A percentile compares a stretch with the other conserved stretches of the same genome.
phyloP scores from a whole-genome alignment of 1,140 invertebrate genomes.

The Monochamus saltuarius region DNA sequence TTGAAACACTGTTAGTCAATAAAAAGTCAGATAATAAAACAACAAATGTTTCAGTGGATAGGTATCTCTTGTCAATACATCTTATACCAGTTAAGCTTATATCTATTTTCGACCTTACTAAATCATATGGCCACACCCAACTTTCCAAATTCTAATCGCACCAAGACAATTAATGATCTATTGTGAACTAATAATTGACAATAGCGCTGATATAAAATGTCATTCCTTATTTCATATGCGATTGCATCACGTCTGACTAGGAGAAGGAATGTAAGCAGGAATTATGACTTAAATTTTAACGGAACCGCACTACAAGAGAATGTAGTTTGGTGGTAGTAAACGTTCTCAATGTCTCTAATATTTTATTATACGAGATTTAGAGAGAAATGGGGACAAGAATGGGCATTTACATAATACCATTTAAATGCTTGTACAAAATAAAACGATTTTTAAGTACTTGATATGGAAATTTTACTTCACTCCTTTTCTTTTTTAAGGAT shows the following conservation, averaged over 20 bases:
- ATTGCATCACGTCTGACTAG: too few species aligned
- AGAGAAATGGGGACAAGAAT: slow-evolving; percentile 1
- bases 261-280: too few species aligned
- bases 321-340: too few species aligned
- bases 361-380: background rate
- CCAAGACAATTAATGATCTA: slow-evolving; percentile 22
- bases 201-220: slow-evolving; percentile 10
- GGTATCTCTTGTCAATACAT: slow-evolving; percentile 16
- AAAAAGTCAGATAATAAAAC: slow-evolving; percentile 3
- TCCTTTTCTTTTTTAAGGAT: too few species aligned
- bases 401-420: background rate
- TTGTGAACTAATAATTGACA: slow-evolving; percentile 20
- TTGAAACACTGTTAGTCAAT: background rate
- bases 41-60: background rate
- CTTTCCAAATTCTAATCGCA: slow-evolving; percentile 20
- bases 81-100: slow-evolving; percentile 10
- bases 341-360: too few species aligned
- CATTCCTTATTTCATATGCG: slow-evolving; percentile 4
- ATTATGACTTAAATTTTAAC: too few species aligned
- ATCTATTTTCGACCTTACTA: slow-evolving; percentile 15
- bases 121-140: slow-evolving; percentile 8
- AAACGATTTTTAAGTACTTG: too few species aligned
- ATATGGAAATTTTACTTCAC: too few species aligned
- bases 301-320: too few species aligned
- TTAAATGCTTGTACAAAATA: background rate